Percentiles rank a stretch among this genome's conserved stretches.
phyloP scores from a whole-genome alignment of 2,797 vertebrate species.

The Tapera naevia region DNA sequence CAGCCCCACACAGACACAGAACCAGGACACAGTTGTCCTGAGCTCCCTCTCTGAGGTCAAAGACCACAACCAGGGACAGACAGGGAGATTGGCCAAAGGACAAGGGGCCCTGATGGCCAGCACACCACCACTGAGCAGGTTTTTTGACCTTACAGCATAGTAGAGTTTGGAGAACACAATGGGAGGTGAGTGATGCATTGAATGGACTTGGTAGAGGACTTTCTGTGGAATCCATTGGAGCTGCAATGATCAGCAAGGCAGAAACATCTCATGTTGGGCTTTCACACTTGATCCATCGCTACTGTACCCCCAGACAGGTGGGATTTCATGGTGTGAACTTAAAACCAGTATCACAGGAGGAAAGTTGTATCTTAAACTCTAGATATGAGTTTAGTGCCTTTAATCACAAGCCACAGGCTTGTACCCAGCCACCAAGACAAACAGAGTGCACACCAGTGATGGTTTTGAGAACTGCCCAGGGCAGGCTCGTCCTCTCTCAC shows the following conservation, averaged over 20 bases:
- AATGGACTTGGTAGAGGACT: background rate
- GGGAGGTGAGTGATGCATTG: too few relatives aligned
- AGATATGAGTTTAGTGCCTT: background rate
- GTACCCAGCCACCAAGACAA: background rate
- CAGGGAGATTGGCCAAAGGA: background rate
- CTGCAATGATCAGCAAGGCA: background rate
- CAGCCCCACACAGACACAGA: background rate
- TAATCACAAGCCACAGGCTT: background rate
- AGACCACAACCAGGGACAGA: background rate
- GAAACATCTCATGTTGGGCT: background rate
- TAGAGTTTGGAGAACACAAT: background rate
- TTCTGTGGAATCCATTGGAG: background rate
- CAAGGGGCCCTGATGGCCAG: background rate
- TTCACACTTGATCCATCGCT: background rate
- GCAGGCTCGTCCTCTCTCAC: background rate
- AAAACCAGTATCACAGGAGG: background rate
- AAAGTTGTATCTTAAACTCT: background rate
- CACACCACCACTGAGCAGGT: background rate
- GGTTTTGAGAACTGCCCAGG: background rate
- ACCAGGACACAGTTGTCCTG: background rate
- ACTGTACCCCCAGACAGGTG: background rate
- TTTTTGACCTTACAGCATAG: background rate
- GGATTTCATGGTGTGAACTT: background rate
- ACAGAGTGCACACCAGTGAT: background rate
- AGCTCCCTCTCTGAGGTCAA: background rate